A percentile compares a stretch with the other conserved stretches of the same genome.
phyloP scores from a whole-genome alignment of 2,888 invertebrate genomes.

The Dasysyrphus albostriatus region DNA sequence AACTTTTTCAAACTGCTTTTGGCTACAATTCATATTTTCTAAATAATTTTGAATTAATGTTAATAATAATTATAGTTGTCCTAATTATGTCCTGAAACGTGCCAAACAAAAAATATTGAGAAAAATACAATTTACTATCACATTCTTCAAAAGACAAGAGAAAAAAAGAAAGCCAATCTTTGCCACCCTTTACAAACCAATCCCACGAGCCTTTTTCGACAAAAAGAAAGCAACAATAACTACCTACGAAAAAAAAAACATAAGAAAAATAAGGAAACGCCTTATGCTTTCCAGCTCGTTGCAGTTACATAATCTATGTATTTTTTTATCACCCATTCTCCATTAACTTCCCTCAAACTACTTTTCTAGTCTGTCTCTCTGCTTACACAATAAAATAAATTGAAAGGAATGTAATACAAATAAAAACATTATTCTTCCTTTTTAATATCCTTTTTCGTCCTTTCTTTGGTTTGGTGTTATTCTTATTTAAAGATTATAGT shows the following conservation, averaged over 20 bases:
- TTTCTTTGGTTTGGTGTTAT: conserved; percentile 6
- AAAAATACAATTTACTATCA: not conserved
- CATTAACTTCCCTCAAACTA: conserved; percentile 6
- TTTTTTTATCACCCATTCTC: conserved; percentile 45
- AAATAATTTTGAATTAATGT: not conserved
- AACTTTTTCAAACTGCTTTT: no score
- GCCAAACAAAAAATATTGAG: not conserved
- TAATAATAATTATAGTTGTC: not conserved
- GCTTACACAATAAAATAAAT: conserved; percentile 37
- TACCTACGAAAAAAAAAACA: not conserved
- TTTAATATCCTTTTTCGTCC: conserved; percentile 4
- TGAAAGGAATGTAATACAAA: conserved; percentile 62
- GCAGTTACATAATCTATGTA: conserved; percentile 69
- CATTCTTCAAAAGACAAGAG: not conserved
- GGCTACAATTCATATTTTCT: no score
- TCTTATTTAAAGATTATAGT: conserved; percentile 31
- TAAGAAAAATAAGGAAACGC: conserved; percentile 65
- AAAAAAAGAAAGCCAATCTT: not conserved
- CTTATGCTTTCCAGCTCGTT: conserved; percentile 61
- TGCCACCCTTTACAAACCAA: not conserved
- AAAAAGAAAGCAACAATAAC: conserved; percentile 9
- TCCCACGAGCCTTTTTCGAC: not conserved
- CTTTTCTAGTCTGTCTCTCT: not conserved
- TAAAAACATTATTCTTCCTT: conserved; percentile 43
- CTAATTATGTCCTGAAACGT: not conserved